Evolutionary conservation across 2,113 vertebrate genomes (phyloP).

Genomic region (Peromyscus polionotus): DNA sequence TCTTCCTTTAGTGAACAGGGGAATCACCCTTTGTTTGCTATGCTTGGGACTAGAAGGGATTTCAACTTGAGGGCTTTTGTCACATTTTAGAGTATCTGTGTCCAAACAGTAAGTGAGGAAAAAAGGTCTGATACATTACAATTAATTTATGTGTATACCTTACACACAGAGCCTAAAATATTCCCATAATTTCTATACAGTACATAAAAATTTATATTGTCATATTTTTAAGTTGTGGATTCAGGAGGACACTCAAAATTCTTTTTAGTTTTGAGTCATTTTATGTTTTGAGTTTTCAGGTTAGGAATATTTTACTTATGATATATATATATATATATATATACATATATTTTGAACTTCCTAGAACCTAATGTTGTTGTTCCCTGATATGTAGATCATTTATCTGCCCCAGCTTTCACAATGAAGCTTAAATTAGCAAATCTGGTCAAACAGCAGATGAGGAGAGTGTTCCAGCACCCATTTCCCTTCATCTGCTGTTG

Average conservation of each 20-base stretch:
- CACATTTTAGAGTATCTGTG: background rate
- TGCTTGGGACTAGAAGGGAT: background rate
- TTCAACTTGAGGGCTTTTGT: background rate
- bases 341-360: background rate
- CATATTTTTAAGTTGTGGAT: background rate
- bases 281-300: background rate
- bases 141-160: background rate
- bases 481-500: background rate
- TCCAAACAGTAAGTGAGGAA: background rate
- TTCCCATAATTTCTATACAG: background rate
- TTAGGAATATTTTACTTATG: background rate
- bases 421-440: constrained; percentile 14
- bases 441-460: background rate
- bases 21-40: fast-evolving
- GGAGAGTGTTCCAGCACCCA: background rate
- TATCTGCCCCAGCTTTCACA: background rate
- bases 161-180: background rate
- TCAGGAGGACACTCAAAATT: background rate
- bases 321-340: constrained; percentile 8
- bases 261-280: background rate
- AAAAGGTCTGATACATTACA: too few species aligned
- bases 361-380: background rate
- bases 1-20: background rate
- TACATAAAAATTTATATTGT: background rate
- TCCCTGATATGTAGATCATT: background rate